A percentile compares a stretch with the other conserved stretches of the same genome.
Conservation (phyloP, 2,113 vertebrate genomes). For the Channa maculata region DNA sequence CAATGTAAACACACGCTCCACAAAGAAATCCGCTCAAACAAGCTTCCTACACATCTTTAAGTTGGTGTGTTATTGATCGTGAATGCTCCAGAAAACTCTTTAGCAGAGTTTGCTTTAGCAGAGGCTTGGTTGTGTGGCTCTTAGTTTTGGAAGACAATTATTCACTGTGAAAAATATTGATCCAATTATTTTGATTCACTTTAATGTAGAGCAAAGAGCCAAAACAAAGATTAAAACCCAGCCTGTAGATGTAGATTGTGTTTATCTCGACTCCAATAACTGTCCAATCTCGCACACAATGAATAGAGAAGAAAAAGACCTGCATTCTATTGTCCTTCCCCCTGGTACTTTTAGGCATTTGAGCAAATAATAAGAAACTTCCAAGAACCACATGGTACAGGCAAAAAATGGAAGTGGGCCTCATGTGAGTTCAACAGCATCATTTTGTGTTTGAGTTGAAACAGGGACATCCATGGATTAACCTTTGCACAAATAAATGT, state of each 20-base stretch:
- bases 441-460: slow-evolving; percentile 29
- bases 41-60: slow-evolving; percentile 36
- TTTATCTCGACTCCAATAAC: slow-evolving; percentile 54
- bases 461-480: slow-evolving; percentile 2
- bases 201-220: slow-evolving; percentile 18
- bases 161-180: slow-evolving; percentile 59
- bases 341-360: neutral
- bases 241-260: slow-evolving; percentile 48
- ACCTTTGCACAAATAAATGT: slow-evolving; percentile 15
- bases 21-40: slow-evolving; percentile 25
- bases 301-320: slow-evolving; percentile 21
- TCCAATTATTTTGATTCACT: slow-evolving; percentile 57
- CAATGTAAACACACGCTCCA: slow-evolving; percentile 5
- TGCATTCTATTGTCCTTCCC: slow-evolving; percentile 23
- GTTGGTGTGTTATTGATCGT: slow-evolving; percentile 33
- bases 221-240: slow-evolving; percentile 38
- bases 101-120: neutral
- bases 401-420: slow-evolving; percentile 42
- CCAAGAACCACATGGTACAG: slow-evolving; percentile 41
- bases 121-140: slow-evolving; percentile 1
- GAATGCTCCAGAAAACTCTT: slow-evolving; percentile 29
- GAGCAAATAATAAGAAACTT: slow-evolving; percentile 28
- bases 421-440: slow-evolving; percentile 12
- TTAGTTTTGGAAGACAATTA: slow-evolving; percentile 11
- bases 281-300: slow-evolving; percentile 6